Base-by-base conservation (phyloP, 1,140 invertebrate genomes). In the Meteorus sp. region DNA sequence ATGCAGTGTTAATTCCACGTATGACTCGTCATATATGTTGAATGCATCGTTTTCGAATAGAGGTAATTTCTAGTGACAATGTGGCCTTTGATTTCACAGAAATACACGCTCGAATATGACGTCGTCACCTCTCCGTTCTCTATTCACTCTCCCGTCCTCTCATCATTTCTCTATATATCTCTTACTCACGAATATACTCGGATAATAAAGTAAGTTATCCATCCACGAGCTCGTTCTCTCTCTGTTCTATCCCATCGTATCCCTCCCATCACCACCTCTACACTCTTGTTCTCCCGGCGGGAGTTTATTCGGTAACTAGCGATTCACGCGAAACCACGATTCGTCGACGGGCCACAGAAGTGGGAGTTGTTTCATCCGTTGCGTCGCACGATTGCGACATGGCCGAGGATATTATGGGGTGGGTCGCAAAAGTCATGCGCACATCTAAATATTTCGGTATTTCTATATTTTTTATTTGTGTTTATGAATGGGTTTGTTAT, bases 21-120 rank as follows among this genome's bases (percentile, higher is more conserved):
- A 65, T 64, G 59, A 60, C 48, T 54, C 41, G 45, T 57, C 66
- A n/a, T n/a, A n/a, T n/a, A n/a, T n/a, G n/a, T n/a, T 79, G 74
- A 80, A 80, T 80, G 76, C 75, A 69, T 78, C 76, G 74, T 77
- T 80, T 80, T 72, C 78, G 71, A 78, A 78, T 78, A 71, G 76
- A 77, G 74, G 74, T 75, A 80, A 78, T 79, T 79, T 39, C 71
- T 67, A 71, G 71, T 76, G 75, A 80, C 78, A 79, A 80, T 80
- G 74, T 71, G 75, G 74, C 72, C 76, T 78, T 79, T 80, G 76
- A 80, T 80, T 80, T 78, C 74, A 74, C 73, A 77, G 75, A 73
- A 68, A 69, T 69, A 68, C 66, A 70, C 67, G 70, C 69, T 75
- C 71, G 66, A 75, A 77, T 75, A 56, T 43, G 37, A 39, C 50